A percentile compares a stretch with the other conserved stretches of the same genome.
Evolutionary conservation across 2,797 vertebrate species (phyloP).

Genomic region (Mus caroli): DNA sequence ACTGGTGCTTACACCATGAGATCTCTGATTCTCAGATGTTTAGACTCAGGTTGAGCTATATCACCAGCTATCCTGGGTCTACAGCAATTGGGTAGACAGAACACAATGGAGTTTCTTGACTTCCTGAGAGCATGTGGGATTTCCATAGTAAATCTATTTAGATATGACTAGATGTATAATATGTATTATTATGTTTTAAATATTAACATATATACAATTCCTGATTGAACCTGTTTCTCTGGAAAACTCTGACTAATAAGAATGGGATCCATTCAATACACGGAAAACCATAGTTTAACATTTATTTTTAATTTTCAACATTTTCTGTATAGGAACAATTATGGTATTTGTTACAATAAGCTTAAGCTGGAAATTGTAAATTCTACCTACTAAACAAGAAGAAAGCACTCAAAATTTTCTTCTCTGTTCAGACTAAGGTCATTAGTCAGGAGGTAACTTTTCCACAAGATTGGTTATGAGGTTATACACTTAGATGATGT

Average conservation of each 20-base stretch:
- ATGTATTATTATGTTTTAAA: neutral
- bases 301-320: constrained; percentile 30
- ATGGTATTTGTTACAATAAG: neutral
- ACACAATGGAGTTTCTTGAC: neutral
- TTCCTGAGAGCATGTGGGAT: neutral
- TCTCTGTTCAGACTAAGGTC: neutral
- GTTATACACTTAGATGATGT: neutral
- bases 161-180: neutral
- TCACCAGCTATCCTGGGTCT: neutral
- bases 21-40: neutral
- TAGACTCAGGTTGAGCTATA: neutral
- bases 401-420: neutral
- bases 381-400: neutral
- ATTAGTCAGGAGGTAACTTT: neutral
- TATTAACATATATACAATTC: neutral
- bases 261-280: neutral
- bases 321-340: neutral
- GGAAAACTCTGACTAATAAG: neutral
- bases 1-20: neutral
- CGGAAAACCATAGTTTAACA: neutral
- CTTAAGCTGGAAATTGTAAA: neutral
- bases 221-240: neutral
- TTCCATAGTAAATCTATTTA: neutral
- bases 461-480: no score
- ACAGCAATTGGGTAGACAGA: neutral